These are phyloP conservation scores for Acipenser transmontanus DNA, from an alignment of 2,797 vertebrate species.

Conservation along the genomic window DNA sequence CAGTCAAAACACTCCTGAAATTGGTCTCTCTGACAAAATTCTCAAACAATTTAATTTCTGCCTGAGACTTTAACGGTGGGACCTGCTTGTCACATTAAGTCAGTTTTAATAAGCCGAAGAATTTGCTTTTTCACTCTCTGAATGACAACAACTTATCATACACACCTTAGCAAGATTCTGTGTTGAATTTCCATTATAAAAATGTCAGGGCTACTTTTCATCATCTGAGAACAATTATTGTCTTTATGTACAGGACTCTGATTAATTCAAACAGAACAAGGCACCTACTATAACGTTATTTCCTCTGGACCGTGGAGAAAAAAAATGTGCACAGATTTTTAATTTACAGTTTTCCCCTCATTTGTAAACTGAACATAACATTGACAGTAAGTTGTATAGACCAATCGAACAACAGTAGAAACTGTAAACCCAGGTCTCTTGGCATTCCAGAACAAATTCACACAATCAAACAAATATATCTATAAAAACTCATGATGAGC, in stretches of 20 bases:
- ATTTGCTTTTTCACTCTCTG: slow-evolving; percentile 17
- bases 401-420: slow-evolving; percentile 32
- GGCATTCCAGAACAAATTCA: slow-evolving; percentile 26
- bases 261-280: slow-evolving; percentile 54
- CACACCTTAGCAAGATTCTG: slow-evolving; percentile 41
- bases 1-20: no score
- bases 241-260: slow-evolving; percentile 33
- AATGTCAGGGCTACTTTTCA: slow-evolving; percentile 45
- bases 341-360: slow-evolving; percentile 59
- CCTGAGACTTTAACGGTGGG: background rate
- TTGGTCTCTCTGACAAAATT: background rate
- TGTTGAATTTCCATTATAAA: slow-evolving; percentile 53
- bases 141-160: slow-evolving; percentile 46
- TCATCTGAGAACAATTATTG: slow-evolving; percentile 42
- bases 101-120: slow-evolving; percentile 34
- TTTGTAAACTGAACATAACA: slow-evolving; percentile 37
- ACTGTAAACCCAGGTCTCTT: background rate
- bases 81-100: slow-evolving; percentile 21
- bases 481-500: no score
- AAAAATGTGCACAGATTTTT: slow-evolving; percentile 38
- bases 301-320: slow-evolving; percentile 28
- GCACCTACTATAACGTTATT: slow-evolving; percentile 44
- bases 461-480: slow-evolving; percentile 14
- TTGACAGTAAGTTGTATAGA: slow-evolving; percentile 35
- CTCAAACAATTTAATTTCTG: background rate